Evolutionary conservation across 2,888 invertebrate genomes (phyloP).

Genomic region (Folsomia candida): DNA sequence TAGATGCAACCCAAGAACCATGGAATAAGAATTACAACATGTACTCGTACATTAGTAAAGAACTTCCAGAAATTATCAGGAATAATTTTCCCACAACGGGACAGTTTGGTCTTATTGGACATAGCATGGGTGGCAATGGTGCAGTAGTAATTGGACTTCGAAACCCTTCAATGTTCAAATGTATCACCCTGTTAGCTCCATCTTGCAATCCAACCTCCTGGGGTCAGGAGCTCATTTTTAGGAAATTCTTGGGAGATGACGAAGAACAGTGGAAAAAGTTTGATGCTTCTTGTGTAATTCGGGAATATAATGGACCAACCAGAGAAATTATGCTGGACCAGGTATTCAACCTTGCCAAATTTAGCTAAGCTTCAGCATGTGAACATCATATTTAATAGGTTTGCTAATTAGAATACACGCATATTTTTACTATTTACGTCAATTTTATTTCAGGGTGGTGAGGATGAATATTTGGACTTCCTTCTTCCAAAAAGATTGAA

Average conservation of each 20-base stretch:
- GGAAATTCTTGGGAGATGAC: constrained; percentile 67
- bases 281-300: constrained; percentile 82
- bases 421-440: background rate
- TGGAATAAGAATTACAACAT: constrained; percentile 92
- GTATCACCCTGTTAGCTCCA: constrained; percentile 89
- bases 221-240: constrained; percentile 81
- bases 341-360: background rate
- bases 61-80: constrained; percentile 72
- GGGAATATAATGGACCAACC: constrained; percentile 76
- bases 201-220: constrained; percentile 82
- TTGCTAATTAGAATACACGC: no score
- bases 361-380: no score
- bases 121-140: constrained; percentile 34
- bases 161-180: constrained; percentile 22
- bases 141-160: constrained; percentile 21
- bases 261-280: constrained; percentile 67
- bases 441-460: constrained; percentile 64
- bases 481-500: constrained; percentile 80
- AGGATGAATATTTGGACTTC: constrained; percentile 78
- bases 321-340: constrained; percentile 66
- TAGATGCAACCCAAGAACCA: constrained; percentile 82
- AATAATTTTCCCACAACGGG: constrained; percentile 66
- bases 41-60: constrained; percentile 87
- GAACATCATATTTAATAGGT: no score
- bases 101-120: constrained; percentile 30